phyloP scores from a whole-genome alignment of 2,113 vertebrate genomes.

The mouse (Mus musculus) region DNA sequence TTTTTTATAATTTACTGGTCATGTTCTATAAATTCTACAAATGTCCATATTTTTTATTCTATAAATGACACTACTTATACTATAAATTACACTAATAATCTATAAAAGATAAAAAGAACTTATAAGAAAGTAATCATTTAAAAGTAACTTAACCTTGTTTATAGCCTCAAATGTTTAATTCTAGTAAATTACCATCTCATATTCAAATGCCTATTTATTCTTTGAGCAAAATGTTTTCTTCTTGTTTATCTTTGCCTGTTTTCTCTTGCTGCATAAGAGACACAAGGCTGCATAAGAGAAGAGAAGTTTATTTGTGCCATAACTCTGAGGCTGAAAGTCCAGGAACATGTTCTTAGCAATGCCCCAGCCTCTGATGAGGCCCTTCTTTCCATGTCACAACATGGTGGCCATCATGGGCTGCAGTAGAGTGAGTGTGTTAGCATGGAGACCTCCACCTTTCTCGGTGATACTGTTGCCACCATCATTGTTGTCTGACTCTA shows the following conservation, averaged over 20 bases:
- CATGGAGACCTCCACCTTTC: background rate
- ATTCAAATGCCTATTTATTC: background rate
- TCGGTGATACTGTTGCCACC: background rate
- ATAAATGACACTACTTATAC: background rate
- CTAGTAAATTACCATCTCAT: background rate
- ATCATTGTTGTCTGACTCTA: background rate
- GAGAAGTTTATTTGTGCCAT: background rate
- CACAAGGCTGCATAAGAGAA: background rate
- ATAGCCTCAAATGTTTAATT: background rate
- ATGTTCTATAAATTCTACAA: background rate
- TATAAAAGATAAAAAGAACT: background rate
- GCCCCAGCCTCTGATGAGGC: background rate
- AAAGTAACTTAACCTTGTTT: background rate
- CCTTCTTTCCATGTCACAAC: background rate
- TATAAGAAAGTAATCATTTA: background rate
- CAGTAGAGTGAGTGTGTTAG: background rate
- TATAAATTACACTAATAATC: no score
- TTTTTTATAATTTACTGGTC: background rate
- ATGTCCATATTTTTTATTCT: background rate
- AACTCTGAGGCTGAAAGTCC: background rate
- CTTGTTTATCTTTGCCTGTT: background rate
- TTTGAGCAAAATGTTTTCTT: background rate
- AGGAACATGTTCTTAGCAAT: background rate
- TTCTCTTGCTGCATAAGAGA: background rate
- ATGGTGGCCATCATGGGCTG: background rate